phyloP scores from a whole-genome alignment of 2,113 vertebrate genomes.

The Ctenodactylus gundi region DNA sequence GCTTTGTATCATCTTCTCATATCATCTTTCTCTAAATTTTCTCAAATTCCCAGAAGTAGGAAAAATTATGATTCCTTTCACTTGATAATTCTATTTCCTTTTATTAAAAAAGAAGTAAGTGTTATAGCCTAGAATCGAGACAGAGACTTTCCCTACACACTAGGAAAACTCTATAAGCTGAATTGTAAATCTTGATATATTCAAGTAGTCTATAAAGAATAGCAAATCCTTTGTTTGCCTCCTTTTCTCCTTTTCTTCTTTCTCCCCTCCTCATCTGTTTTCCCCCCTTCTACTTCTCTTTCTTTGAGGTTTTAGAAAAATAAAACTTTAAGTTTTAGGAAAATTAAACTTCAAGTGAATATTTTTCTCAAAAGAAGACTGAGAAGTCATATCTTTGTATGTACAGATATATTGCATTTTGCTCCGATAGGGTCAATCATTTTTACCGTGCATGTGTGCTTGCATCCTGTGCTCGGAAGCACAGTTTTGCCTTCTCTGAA shows the following conservation, averaged over 20 bases:
- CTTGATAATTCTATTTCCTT: neutral
- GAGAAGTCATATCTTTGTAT: neutral
- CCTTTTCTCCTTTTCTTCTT: neutral
- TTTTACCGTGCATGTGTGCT: neutral
- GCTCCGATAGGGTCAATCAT: neutral
- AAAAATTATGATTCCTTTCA: neutral
- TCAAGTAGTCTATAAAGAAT: neutral
- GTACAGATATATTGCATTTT: neutral
- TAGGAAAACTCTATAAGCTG: neutral
- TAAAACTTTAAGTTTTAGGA: neutral
- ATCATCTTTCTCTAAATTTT: neutral
- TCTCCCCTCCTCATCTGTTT: neutral
- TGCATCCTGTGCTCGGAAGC: neutral
- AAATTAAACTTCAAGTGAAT: neutral
- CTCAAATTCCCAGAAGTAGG: neutral
- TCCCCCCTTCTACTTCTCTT: neutral
- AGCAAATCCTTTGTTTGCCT: neutral
- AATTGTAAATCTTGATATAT: neutral
- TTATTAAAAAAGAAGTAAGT: neutral
- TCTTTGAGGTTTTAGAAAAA: too few species aligned
- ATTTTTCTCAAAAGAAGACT: neutral
- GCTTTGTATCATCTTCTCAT: neutral
- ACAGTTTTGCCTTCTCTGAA: neutral
- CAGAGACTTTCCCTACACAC: neutral
- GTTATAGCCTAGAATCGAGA: neutral